Evolutionary conservation across 2,888 invertebrate genomes (phyloP), one percentile per base, ranked within the genome.

Genomic region (Penaeus monodon): DNA sequence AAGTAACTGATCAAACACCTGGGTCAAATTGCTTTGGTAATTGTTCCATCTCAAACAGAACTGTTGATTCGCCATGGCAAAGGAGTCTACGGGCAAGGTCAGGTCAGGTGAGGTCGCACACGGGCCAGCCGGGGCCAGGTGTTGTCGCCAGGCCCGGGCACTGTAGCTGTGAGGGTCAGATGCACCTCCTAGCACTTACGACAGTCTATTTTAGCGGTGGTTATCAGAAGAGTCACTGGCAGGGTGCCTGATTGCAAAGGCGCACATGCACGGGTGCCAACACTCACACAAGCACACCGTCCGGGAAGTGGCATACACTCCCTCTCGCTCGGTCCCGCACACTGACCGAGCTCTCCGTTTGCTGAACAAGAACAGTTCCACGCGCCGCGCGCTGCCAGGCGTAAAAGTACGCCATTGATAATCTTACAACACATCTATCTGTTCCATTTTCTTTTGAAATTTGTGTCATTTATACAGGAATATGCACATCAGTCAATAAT

Each of bases 21-120:
- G 96, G 91, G 97, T 96, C 91, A 97, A 93, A 92, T 97, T 97
- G 91, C 95, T 95, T 93, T 97, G 97, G 93, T 97, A 97, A 93
- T 97, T 97, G 94, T 97, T 97, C 97, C 97, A 97, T 27, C 90
- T 85, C 76, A 90, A 81, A 70, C 90, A 89, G 85, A 89, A 90
- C 81, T 90, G 90, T 83, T 90, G 90, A 76, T 73, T 82, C 65
- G 86, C 86, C 84, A 88, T 88, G 82, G 74, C 65, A 76, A 70
- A 29, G 78, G 80, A 33, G 33, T 57, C 29, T 74, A 38, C 79
- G 29, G 85, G 64, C 79, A 65, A 77, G 86, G 81, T 80, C 86
- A 86, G 81, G 81, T 81, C 78, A 86, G 82, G 86, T 77, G 76
- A 86, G 86, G 86, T 83, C 86, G 82, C 68, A 44, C 73, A 78